These are phyloP conservation scores for Metallyticus violacea DNA, from an alignment of 2,888 invertebrate species.

Conservation along the genomic window DNA sequence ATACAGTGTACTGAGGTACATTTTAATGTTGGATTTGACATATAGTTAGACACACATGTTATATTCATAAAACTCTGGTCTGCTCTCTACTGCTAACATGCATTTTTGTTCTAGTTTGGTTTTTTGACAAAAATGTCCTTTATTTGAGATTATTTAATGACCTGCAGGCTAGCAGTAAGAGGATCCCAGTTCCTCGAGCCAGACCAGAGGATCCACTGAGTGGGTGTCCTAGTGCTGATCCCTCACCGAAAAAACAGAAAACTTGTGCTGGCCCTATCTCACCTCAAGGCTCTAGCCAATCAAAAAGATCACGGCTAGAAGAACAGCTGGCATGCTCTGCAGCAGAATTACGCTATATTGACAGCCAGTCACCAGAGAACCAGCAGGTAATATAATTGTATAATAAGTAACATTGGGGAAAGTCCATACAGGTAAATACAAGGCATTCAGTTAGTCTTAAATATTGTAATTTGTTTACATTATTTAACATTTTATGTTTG, in stretches of 20 bases:
- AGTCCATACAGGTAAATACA: too few relatives aligned
- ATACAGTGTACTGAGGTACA: too few relatives aligned
- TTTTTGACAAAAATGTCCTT: neutral
- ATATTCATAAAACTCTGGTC: too few relatives aligned
- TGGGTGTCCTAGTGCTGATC: slow-evolving; percentile 51
- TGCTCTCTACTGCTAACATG: neutral
- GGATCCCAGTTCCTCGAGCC: slow-evolving; percentile 40
- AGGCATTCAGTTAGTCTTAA: too few relatives aligned
- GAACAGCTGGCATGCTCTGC: slow-evolving; percentile 65
- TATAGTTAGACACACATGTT: too few relatives aligned
- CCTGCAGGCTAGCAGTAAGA: neutral
- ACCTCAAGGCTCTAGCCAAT: slow-evolving; percentile 24
- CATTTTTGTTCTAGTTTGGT: neutral
- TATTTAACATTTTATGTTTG: neutral
- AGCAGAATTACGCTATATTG: slow-evolving; percentile 72
- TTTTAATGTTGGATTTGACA: too few relatives aligned
- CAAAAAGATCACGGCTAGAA: slow-evolving; percentile 67
- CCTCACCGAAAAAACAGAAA: slow-evolving; percentile 57
- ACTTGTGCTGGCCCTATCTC: slow-evolving; percentile 23
- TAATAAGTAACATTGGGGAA: too few relatives aligned
- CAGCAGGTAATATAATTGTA: slow-evolving; percentile 13
- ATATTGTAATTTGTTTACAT: neutral
- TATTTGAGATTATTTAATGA: neutral
- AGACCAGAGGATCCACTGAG: slow-evolving; percentile 51
- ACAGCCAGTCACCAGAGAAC: slow-evolving; percentile 63